Conservation (phyloP, 2,888 invertebrate genomes). For the Automeris io region DNA sequence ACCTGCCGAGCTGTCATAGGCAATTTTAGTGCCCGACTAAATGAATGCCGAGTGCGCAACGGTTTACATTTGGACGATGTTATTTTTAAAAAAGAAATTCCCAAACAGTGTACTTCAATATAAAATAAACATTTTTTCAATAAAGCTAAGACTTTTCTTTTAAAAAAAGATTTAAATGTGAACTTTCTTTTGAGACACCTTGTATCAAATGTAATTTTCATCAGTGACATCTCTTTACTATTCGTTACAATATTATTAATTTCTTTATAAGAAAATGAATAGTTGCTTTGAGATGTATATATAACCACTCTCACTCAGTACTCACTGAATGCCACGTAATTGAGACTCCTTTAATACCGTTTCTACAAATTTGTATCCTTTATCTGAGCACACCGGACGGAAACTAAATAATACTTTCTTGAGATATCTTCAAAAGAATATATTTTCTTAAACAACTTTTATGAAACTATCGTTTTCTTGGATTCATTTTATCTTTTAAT, state of each 20-base stretch:
- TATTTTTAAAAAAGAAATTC: too few species aligned
- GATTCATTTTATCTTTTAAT: neutral
- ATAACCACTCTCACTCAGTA: constrained; percentile 41
- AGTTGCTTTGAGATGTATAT: constrained; percentile 29
- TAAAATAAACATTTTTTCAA: too few species aligned
- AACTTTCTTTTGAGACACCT: too few species aligned
- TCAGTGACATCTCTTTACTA: neutral
- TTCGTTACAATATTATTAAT: neutral
- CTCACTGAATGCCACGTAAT: constrained; percentile 51
- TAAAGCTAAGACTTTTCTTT: too few species aligned
- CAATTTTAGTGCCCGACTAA: too few species aligned
- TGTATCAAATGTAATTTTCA: neutral
- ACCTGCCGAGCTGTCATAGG: too few species aligned
- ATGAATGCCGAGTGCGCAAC: too few species aligned
- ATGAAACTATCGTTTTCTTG: neutral
- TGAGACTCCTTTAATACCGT: constrained; percentile 37
- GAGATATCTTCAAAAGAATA: constrained; percentile 2
- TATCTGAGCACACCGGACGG: constrained; percentile 28
- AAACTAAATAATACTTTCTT: constrained; percentile 20
- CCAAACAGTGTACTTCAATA: too few species aligned
- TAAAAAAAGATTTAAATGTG: too few species aligned
- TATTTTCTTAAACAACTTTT: neutral
- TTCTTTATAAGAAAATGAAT: constrained; percentile 3
- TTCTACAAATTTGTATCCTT: constrained; percentile 42
- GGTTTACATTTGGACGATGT: too few species aligned